Percentiles rank a stretch among this genome's conserved stretches.
Evolutionary conservation across 35 echinoderm and acorn worm species (phyloP).

Genomic region (Ophioderma brevispina): DNA sequence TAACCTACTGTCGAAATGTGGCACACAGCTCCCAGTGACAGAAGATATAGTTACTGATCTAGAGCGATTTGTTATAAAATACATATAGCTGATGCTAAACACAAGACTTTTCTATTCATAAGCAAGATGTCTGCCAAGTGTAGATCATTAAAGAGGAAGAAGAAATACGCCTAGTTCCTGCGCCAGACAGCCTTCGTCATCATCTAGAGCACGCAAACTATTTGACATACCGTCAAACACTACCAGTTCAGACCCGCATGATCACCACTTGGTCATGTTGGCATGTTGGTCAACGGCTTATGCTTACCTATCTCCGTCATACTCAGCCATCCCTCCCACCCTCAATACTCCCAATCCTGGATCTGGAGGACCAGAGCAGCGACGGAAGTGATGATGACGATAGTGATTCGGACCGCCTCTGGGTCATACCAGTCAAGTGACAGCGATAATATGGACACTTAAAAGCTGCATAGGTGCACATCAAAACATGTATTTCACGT

Average conservation of each 20-base stretch:
- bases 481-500: too few species aligned
- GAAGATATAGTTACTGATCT: slow-evolving; percentile 30
- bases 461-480: too few species aligned
- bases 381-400: neutral
- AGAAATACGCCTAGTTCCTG: slow-evolving; percentile 37
- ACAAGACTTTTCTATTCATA: neutral
- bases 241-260: neutral
- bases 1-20: slow-evolving; percentile 38
- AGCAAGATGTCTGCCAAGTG: slow-evolving; percentile 35
- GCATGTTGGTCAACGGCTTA: slow-evolving; percentile 18
- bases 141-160: slow-evolving; percentile 24
- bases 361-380: neutral
- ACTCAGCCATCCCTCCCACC: slow-evolving; percentile 22
- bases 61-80: slow-evolving; percentile 48
- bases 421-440: neutral
- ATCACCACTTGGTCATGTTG: slow-evolving; percentile 16
- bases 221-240: slow-evolving; percentile 9
- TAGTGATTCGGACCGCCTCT: slow-evolving; percentile 19
- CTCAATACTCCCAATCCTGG: neutral
- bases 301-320: slow-evolving; percentile 35
- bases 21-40: slow-evolving; percentile 36
- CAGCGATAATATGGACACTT: too few species aligned
- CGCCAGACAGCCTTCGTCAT: too few species aligned
- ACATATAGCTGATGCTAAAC: slow-evolving; percentile 28
- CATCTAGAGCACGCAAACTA: too few species aligned